Conservation (phyloP, 2,888 invertebrate species). For the Epinotia ramella region DNA sequence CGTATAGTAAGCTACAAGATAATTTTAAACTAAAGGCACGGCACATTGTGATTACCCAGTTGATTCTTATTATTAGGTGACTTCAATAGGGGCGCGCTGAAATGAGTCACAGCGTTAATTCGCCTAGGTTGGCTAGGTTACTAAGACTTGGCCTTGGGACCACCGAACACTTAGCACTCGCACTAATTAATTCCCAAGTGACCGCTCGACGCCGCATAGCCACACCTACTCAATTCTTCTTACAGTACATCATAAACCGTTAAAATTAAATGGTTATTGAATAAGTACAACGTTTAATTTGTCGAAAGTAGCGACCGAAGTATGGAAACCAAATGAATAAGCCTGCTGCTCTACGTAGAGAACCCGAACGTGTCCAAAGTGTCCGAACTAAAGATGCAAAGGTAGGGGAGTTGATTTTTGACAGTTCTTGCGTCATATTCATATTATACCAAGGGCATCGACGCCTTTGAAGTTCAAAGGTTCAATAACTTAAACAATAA, state of each 20-base stretch:
- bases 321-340: too few species aligned
- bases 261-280: neutral
- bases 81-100: neutral
- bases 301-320: neutral
- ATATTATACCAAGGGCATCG: neutral
- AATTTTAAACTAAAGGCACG: too few species aligned
- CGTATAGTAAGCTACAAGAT: too few species aligned
- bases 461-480: neutral
- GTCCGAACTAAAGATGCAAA: neutral
- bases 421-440: neutral
- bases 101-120: constrained; percentile 26
- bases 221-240: neutral
- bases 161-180: constrained; percentile 25
- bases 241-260: neutral
- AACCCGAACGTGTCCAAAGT: neutral
- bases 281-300: neutral
- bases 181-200: constrained; percentile 31
- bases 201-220: constrained; percentile 7
- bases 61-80: neutral
- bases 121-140: neutral
- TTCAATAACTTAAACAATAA: neutral
- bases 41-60: too few species aligned
- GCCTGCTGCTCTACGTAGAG: neutral
- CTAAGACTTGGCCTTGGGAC: constrained; percentile 23
- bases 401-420: neutral